Evolutionary conservation across 2,113 vertebrate genomes (phyloP).

Genomic region (Cryptomyrus ogoouensis): DNA sequence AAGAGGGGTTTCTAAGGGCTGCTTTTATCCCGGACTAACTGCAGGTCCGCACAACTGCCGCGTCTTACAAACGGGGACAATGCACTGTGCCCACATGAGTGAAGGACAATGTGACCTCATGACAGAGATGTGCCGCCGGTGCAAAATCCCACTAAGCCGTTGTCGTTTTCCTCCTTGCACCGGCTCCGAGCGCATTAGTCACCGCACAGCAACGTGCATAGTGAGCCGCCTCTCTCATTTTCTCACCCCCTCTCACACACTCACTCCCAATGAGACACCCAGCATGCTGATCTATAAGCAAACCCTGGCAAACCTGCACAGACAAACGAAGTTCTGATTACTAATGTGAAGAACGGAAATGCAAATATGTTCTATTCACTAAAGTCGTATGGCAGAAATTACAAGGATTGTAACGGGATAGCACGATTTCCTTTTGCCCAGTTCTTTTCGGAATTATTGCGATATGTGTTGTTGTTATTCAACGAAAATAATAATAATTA

Average conservation of each 20-base stretch:
- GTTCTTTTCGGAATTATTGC: not conserved
- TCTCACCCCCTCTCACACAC: not conserved
- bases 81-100: slow-evolving; percentile 65
- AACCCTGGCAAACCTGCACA: not conserved
- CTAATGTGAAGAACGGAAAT: not conserved
- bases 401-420: not conserved
- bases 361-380: not conserved
- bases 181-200: slow-evolving; percentile 39
- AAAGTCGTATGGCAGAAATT: not conserved
- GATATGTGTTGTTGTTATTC: not conserved
- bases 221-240: not conserved
- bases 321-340: not conserved
- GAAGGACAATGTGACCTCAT: slow-evolving; percentile 64
- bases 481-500: not conserved
- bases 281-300: not conserved
- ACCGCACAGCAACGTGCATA: slow-evolving; percentile 19
- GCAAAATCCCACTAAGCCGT: slow-evolving; percentile 64
- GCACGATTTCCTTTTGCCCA: not conserved
- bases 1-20: slow-evolving; percentile 65
- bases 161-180: slow-evolving; percentile 58
- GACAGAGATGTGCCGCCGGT: slow-evolving; percentile 58
- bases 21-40: slow-evolving; percentile 55
- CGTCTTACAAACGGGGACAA: slow-evolving; percentile 62
- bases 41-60: slow-evolving; percentile 42
- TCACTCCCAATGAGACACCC: not conserved